phyloP scores from a whole-genome alignment of 2,113 vertebrate species.

The Redunca redunca region DNA sequence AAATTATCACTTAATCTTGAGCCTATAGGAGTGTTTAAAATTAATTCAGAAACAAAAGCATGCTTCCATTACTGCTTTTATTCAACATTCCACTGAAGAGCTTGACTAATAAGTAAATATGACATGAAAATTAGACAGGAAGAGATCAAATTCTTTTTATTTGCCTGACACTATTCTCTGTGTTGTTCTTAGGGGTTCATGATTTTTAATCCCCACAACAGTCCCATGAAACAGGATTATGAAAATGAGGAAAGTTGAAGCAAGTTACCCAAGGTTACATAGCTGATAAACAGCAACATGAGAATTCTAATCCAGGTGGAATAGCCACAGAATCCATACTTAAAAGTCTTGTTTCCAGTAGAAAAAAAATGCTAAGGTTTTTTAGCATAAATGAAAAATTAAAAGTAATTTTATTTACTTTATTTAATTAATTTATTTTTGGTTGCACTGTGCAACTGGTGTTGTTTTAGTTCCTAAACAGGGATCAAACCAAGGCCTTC shows the following conservation, averaged over 20 bases:
- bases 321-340: background rate
- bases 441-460: background rate
- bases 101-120: background rate
- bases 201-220: background rate
- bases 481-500: background rate
- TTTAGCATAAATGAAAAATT: background rate
- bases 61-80: background rate
- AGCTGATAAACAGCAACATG: background rate
- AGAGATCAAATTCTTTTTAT: background rate
- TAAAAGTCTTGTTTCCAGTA: background rate
- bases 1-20: background rate
- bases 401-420: background rate
- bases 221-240: background rate
- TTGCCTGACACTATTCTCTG: background rate
- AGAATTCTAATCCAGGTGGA: background rate
- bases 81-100: background rate
- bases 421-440: background rate
- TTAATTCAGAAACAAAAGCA: background rate
- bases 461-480: background rate
- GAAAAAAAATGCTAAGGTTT: background rate
- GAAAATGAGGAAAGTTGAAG: background rate
- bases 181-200: background rate
- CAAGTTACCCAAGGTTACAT: background rate
- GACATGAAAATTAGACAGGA: background rate
- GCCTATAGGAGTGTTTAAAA: background rate